Percentiles rank a stretch among this genome's conserved stretches.
Evolutionary conservation across 2,888 invertebrate species (phyloP).

Genomic region (Ophion costatus): DNA sequence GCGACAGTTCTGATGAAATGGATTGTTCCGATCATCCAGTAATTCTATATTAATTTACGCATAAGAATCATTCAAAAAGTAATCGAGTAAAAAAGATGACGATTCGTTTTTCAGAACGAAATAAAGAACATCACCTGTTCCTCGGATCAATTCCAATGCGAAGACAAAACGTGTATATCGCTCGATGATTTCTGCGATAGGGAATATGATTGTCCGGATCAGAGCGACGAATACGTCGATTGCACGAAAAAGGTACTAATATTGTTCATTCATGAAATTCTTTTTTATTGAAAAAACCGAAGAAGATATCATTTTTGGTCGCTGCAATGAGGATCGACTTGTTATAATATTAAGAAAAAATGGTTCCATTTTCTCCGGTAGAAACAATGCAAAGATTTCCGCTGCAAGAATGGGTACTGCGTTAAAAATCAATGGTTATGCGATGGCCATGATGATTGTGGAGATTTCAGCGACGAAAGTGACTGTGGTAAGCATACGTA

Average conservation of each 20-base stretch:
- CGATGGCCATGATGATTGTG: constrained; percentile 87
- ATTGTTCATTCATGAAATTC: too few species aligned
- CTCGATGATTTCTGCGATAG: constrained; percentile 81
- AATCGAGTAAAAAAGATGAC: not conserved
- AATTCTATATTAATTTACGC: constrained; percentile 1
- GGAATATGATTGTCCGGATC: constrained; percentile 81
- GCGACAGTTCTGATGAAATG: constrained; percentile 85
- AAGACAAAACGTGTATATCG: constrained; percentile 79
- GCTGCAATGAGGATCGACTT: not conserved
- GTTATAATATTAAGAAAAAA: too few species aligned
- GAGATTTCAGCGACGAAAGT: constrained; percentile 89
- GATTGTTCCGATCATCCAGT: constrained; percentile 80
- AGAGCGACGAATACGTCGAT: constrained; percentile 81
- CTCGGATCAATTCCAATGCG: constrained; percentile 74
- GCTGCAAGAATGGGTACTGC: constrained; percentile 88
- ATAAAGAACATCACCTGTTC: constrained; percentile 65
- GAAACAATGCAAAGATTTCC: constrained; percentile 86
- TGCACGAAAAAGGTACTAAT: constrained; percentile 74
- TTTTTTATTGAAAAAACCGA: not conserved
- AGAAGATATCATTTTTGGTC: not conserved
- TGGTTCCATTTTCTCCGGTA: constrained; percentile 44
- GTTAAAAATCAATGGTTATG: constrained; percentile 88
- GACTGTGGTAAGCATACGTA: constrained; percentile 86
- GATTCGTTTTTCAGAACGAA: constrained; percentile 25
- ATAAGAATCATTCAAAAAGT: too few species aligned